Evolutionary conservation across 1,140 invertebrate genomes (phyloP).

Genomic region (Heterodera carotae): DNA sequence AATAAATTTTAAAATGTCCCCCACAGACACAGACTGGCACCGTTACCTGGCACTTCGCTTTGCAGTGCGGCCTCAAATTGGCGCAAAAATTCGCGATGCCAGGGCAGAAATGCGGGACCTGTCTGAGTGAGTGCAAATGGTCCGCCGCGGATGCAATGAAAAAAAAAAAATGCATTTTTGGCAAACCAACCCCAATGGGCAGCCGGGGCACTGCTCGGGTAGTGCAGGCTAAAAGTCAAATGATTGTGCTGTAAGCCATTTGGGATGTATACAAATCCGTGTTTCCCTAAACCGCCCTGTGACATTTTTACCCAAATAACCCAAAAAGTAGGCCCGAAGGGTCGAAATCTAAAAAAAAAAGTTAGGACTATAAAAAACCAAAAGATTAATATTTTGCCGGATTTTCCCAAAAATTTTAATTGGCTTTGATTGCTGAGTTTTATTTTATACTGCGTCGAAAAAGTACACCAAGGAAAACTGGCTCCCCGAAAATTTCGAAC

Average conservation of each 20-base stretch:
- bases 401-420: too few species aligned
- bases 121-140: neutral
- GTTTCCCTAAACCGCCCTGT: too few species aligned
- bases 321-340: too few species aligned
- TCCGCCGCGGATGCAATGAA: neutral
- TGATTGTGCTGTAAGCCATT: neutral
- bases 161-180: neutral
- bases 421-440: too few species aligned
- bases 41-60: slow-evolving; percentile 56
- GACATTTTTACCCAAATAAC: too few species aligned
- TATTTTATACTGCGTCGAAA: too few species aligned
- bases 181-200: slow-evolving; percentile 58
- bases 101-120: slow-evolving; percentile 57
- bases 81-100: slow-evolving; percentile 63
- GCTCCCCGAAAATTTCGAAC: too few species aligned
- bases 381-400: too few species aligned
- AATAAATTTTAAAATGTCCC: neutral
- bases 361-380: too few species aligned
- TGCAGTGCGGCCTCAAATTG: slow-evolving; percentile 63
- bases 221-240: slow-evolving; percentile 49
- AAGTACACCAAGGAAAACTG: too few species aligned
- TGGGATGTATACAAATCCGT: too few species aligned
- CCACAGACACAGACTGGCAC: slow-evolving; percentile 25
- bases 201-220: slow-evolving; percentile 63
- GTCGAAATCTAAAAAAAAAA: too few species aligned